These are phyloP conservation scores for Yponomeuta cagnagella DNA, from an alignment of 2,888 invertebrate genomes.

Conservation along the genomic window DNA sequence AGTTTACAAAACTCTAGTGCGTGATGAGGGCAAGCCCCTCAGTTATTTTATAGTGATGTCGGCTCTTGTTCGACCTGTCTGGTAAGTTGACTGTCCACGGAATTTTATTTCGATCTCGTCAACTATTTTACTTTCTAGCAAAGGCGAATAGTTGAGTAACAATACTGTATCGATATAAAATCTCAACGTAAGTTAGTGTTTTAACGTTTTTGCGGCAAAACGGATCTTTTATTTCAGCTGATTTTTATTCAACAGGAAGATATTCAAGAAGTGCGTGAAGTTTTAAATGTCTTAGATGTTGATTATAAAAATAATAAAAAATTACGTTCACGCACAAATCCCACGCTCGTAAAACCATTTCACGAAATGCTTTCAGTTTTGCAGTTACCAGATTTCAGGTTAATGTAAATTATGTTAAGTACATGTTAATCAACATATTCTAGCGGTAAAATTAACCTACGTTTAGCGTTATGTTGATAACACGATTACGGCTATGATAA, in stretches of 20 bases:
- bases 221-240: slow-evolving; percentile 63
- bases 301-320: slow-evolving; percentile 13
- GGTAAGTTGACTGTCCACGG: slow-evolving; percentile 52
- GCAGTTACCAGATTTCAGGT: not conserved
- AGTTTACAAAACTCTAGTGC: slow-evolving; percentile 48
- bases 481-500: slow-evolving; percentile 37
- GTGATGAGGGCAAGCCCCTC: slow-evolving; percentile 59
- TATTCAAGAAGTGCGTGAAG: slow-evolving; percentile 34
- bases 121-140: slow-evolving; percentile 36
- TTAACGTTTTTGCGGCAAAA: slow-evolving; percentile 25
- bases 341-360: slow-evolving; percentile 76
- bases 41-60: slow-evolving; percentile 72
- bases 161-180: slow-evolving; percentile 26
- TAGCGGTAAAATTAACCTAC: slow-evolving; percentile 9
- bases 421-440: slow-evolving; percentile 22
- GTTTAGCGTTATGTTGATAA: slow-evolving; percentile 1
- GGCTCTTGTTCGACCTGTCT: slow-evolving; percentile 72
- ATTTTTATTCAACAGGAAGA: slow-evolving; percentile 49
- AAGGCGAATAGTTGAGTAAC: slow-evolving; percentile 37
- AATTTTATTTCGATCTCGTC: slow-evolving; percentile 29
- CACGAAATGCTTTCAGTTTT: slow-evolving; percentile 70
- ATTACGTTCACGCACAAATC: slow-evolving; percentile 62
- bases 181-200: slow-evolving; percentile 28
- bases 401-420: not conserved
- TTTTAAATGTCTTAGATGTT: not conserved